phyloP scores from a whole-genome alignment of 2,113 vertebrate genomes.

The Crotalus tigris region DNA sequence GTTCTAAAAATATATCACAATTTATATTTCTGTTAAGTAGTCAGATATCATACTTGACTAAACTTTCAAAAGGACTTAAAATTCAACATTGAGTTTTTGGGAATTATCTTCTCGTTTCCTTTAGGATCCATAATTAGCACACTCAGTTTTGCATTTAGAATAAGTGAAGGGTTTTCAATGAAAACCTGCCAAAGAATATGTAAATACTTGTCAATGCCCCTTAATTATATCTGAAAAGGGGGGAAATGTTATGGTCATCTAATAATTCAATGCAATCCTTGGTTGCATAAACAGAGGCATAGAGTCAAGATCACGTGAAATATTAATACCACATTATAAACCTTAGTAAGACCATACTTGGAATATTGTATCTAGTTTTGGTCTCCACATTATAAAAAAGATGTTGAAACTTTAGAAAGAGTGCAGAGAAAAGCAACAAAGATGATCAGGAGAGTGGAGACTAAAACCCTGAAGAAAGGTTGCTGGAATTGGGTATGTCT shows the following conservation, averaged over 20 bases:
- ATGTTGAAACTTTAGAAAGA: too few relatives aligned
- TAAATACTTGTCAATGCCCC: background rate
- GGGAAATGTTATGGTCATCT: background rate
- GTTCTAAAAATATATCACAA: background rate
- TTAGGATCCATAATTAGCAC: constrained; percentile 39
- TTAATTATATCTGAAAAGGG: background rate
- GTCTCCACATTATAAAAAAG: too few relatives aligned
- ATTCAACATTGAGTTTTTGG: constrained; percentile 47
- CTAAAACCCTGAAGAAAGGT: too few relatives aligned
- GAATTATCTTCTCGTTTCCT: constrained; percentile 43
- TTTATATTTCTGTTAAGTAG: background rate
- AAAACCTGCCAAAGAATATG: constrained; percentile 44
- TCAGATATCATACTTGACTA: background rate
- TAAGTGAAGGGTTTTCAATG: constrained; percentile 37
- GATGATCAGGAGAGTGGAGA: too few relatives aligned
- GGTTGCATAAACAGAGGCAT: too few relatives aligned
- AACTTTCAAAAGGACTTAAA: background rate
- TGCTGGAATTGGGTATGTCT: too few relatives aligned
- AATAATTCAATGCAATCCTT: background rate
- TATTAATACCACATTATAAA: too few relatives aligned
- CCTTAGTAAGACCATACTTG: too few relatives aligned
- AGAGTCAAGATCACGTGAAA: too few relatives aligned
- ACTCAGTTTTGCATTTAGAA: constrained; percentile 49
- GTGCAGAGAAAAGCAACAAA: too few relatives aligned
- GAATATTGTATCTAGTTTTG: too few relatives aligned